These are phyloP conservation scores for Nipponia nippon DNA, from an alignment of 2,113 vertebrate species.

Conservation along the genomic window DNA sequence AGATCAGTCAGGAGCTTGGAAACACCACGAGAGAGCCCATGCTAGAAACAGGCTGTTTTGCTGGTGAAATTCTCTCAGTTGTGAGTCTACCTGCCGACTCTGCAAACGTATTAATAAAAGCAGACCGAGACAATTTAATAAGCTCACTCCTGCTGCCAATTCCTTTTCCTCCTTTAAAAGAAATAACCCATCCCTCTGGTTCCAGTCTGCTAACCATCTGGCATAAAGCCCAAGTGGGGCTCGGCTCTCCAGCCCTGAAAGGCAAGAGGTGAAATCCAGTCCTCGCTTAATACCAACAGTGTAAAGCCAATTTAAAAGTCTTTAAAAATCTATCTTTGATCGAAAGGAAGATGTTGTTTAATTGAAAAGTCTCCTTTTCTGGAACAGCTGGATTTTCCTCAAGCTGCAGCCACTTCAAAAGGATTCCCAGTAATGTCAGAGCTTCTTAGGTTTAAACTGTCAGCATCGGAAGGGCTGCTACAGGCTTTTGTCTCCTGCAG, in stretches of 20 bases:
- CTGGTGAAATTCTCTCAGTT: neutral
- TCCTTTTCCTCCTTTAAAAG: conserved; percentile 47
- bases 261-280: conserved; percentile 50
- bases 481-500: conserved; percentile 11
- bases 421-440: conserved; percentile 47
- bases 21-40: fast-evolving
- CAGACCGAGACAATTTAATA: conserved; percentile 41
- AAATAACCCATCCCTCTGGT: conserved; percentile 33
- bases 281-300: conserved; percentile 44
- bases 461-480: conserved; percentile 17
- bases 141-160: conserved; percentile 25
- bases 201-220: conserved; percentile 16
- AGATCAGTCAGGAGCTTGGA: neutral
- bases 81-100: neutral
- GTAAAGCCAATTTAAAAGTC: conserved; percentile 64
- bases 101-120: neutral
- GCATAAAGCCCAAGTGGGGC: conserved; percentile 2
- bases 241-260: neutral
- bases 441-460: conserved; percentile 56
- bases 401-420: conserved; percentile 45
- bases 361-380: conserved; percentile 65
- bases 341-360: conserved; percentile 59
- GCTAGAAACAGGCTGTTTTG: neutral
- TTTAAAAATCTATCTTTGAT: conserved; percentile 67
- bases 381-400: conserved; percentile 52